Base-by-base conservation (phyloP, 1,140 invertebrate species). In the Anastrepha ludens region DNA sequence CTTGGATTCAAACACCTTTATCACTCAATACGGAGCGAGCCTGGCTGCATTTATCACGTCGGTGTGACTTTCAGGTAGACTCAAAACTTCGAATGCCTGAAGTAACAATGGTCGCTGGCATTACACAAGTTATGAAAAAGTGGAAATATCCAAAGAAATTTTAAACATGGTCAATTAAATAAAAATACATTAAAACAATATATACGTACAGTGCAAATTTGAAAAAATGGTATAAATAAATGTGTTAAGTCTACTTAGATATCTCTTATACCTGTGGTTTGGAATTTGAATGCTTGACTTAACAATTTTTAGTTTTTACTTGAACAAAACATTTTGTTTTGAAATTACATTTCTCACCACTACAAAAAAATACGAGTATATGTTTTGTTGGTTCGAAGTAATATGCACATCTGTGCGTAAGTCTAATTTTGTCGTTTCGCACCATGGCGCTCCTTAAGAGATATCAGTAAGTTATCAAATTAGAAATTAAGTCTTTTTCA, bases 11-110 rank as follows among this genome's bases (percentile, higher is more conserved):
- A 87, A 94, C 93, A 87, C 94, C 94, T 4, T 91, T 95, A 89
- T 94, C 94, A 11, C 89, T 95, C 78, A 95, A 93, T 90, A 89
- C 92, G 9, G 94, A 95, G 88, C 92, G 94, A 65, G 93, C 94
- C 70, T 95, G 94, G 94, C 88, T 93, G 81, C 95, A 95, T 89
- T 91, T 95, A 78, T 93, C 93, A 55, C 90, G 93, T 55, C 91
- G 94, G 85, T 94, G 94, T 90, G 94, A 95, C 89, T 95, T 95
- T 90, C 93, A 93, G 88, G 93, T 92, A 86, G 91, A 94, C 89
- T 88, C 90, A 47, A 93, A 91, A 85, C 88, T 94, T 39, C 89
- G 93, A 15, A 74, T 93, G 87, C 92, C 93, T n/a, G 93, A 93
- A 89, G 90, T 92, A 70, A 91, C 93, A 59, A 93, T 93, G 93